These are phyloP conservation scores for Notiomystis cincta DNA, from an alignment of 2,113 vertebrate genomes.

Conservation along the genomic window DNA sequence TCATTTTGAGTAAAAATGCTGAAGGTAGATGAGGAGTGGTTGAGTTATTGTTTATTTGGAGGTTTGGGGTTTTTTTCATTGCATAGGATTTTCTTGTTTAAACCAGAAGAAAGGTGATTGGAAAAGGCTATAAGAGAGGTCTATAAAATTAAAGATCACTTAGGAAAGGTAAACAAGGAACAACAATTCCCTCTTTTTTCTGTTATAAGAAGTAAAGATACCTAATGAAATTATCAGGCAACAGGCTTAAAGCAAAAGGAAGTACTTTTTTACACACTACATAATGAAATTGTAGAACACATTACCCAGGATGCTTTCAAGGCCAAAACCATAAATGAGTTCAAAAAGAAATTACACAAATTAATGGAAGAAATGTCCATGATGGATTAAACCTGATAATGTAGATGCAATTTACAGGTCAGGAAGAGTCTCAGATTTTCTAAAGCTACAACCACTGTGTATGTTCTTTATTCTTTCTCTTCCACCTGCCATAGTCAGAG, in stretches of 20 bases:
- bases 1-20: neutral
- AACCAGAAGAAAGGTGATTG: neutral
- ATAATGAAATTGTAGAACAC: constrained; percentile 59
- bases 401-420: neutral
- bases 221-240: constrained; percentile 45
- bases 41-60: neutral
- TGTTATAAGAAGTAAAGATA: neutral
- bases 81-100: neutral
- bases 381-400: neutral
- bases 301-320: constrained; percentile 39
- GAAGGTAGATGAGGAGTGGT: neutral
- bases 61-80: neutral
- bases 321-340: constrained; percentile 20
- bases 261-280: constrained; percentile 52
- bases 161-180: neutral
- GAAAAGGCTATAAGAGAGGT: neutral
- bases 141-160: neutral
- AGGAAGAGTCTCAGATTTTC: neutral
- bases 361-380: neutral
- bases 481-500: neutral
- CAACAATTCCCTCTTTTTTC: neutral
- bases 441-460: neutral
- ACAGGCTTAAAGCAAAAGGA: constrained; percentile 43
- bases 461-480: neutral
- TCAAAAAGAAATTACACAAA: constrained; percentile 42